phyloP scores from a whole-genome alignment of 2,113 vertebrate genomes.

The Theristicus caerulescens region DNA sequence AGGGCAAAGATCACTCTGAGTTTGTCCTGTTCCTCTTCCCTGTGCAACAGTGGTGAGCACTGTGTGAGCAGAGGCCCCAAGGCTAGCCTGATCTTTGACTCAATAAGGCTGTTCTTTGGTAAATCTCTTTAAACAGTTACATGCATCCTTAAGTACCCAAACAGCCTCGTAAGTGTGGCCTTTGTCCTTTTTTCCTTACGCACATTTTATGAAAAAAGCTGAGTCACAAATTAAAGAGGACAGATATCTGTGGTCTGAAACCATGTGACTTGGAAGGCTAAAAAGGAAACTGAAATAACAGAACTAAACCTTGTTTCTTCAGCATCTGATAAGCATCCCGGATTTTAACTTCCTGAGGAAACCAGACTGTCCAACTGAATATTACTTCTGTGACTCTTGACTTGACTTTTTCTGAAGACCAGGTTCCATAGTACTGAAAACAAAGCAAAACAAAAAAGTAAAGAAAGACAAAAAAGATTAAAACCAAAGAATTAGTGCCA shows the following conservation, averaged over 20 bases:
- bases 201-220: background rate
- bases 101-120: background rate
- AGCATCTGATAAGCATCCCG: slow-evolving; percentile 90
- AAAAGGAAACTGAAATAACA: slow-evolving; percentile 48
- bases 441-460: background rate
- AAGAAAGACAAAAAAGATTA: background rate
- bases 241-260: background rate
- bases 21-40: background rate
- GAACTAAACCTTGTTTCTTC: slow-evolving; percentile 88
- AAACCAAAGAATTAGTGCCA: background rate
- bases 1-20: background rate
- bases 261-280: background rate
- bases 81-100: background rate
- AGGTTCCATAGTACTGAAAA: slow-evolving; percentile 83
- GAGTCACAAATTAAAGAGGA: background rate
- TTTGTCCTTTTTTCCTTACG: background rate
- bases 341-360: slow-evolving; percentile 89
- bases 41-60: background rate
- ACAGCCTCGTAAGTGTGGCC: background rate
- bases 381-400: slow-evolving; percentile 83
- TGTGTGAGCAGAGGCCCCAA: background rate
- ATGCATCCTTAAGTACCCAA: background rate
- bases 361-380: slow-evolving; percentile 92
- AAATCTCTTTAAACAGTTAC: background rate
- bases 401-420: slow-evolving; percentile 86